Conservation (phyloP, 2,797 vertebrate species). For the Leuciscus waleckii region DNA sequence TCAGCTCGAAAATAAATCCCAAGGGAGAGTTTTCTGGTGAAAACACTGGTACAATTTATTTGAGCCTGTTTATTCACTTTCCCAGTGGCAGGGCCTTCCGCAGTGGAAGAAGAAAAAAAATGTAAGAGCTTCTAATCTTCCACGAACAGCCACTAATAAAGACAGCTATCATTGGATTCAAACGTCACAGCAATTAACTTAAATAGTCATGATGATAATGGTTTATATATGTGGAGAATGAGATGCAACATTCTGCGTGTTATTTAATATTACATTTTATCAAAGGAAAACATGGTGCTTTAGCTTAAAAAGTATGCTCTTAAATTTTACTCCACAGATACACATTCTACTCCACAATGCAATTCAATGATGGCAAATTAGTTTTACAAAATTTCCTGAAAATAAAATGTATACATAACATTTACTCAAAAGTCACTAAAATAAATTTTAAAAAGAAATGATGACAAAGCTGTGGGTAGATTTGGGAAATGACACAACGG, state of each 20-base stretch:
- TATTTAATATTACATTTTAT: background rate
- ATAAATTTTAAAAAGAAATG: too few species aligned
- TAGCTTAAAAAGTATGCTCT: background rate
- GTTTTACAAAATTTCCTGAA: background rate
- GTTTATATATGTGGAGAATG: background rate
- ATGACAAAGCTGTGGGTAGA: too few species aligned
- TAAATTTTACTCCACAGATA: background rate
- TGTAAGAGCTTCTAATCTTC: slow-evolving; percentile 80
- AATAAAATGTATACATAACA: background rate
- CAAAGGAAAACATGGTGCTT: background rate
- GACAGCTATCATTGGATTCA: slow-evolving; percentile 75
- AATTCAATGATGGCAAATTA: background rate
- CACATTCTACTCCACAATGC: background rate
- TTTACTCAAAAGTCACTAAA: background rate
- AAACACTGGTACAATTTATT: slow-evolving; percentile 84
- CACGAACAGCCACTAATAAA: slow-evolving; percentile 81
- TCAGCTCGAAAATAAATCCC: slow-evolving; percentile 84
- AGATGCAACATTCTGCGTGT: background rate
- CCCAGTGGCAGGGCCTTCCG: slow-evolving; percentile 74
- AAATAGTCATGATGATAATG: slow-evolving; percentile 71
- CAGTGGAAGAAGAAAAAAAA: slow-evolving; percentile 48
- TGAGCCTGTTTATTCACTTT: slow-evolving; percentile 83
- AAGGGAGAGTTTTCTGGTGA: slow-evolving; percentile 82
- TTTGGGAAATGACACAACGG: background rate
- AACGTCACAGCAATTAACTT: slow-evolving; percentile 76